These are phyloP conservation scores for Promerops cafer DNA, from an alignment of 2,113 vertebrate genomes.

Conservation along the genomic window DNA sequence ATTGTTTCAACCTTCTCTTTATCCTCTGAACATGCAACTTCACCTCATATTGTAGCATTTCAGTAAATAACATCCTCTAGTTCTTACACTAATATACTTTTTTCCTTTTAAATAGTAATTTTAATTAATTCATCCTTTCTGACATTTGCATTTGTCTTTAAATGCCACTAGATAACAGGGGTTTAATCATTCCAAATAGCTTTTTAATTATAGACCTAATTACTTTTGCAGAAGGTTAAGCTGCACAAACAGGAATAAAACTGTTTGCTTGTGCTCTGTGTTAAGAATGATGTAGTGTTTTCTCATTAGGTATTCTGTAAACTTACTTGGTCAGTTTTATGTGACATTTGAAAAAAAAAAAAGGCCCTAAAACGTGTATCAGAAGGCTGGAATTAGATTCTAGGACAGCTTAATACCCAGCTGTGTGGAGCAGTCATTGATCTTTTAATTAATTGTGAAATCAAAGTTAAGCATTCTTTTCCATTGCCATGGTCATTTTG, in stretches of 20 bases:
- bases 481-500: background rate
- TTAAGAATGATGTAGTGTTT: constrained; percentile 62
- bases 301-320: constrained; percentile 64
- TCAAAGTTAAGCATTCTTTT: background rate
- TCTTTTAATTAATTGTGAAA: constrained; percentile 55
- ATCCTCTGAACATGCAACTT: constrained; percentile 15
- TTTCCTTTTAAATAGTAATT: constrained; percentile 68
- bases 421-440: constrained; percentile 6
- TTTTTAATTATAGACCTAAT: constrained; percentile 80
- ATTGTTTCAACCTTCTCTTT: constrained; percentile 7
- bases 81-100: constrained; percentile 42
- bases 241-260: constrained; percentile 76
- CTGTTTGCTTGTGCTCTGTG: constrained; percentile 66
- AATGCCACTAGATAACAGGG: constrained; percentile 77
- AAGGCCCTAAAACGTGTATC: background rate
- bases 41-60: constrained; percentile 54
- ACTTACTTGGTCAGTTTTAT: constrained; percentile 60
- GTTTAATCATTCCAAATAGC: constrained; percentile 79
- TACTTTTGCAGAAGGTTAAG: constrained; percentile 78
- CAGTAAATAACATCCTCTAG: constrained; percentile 55
- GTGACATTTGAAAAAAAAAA: constrained; percentile 33
- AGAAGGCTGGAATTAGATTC: constrained; percentile 29
- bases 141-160: constrained; percentile 81
- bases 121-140: constrained; percentile 77
- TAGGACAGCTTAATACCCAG: constrained; percentile 39